Conservation (phyloP, 2,888 invertebrate genomes). For the Apamea sordens region DNA sequence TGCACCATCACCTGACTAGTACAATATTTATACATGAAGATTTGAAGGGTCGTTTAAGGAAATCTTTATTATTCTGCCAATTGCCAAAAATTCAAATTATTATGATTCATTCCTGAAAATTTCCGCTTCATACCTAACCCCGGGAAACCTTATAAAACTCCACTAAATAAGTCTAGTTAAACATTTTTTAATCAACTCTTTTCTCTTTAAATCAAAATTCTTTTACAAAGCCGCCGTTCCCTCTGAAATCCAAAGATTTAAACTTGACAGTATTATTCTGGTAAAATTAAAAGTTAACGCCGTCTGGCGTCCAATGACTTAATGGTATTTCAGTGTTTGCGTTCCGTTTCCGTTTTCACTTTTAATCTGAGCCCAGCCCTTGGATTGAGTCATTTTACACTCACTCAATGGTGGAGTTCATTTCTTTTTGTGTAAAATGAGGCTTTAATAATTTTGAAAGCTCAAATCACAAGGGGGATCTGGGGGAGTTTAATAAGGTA, state of each 20-base stretch:
- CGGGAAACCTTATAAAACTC: conserved; percentile 16
- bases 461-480: conserved; percentile 57
- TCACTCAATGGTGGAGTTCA: conserved; percentile 65
- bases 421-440: conserved; percentile 69
- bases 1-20: background rate
- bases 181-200: conserved; percentile 62
- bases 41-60: background rate
- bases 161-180: conserved; percentile 54
- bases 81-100: background rate
- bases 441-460: conserved; percentile 66
- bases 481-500: conserved; percentile 52
- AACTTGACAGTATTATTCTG: conserved; percentile 74
- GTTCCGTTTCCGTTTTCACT: conserved; percentile 81
- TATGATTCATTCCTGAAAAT: background rate
- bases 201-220: conserved; percentile 61
- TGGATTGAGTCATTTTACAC: conserved; percentile 71
- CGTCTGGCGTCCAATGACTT: conserved; percentile 79
- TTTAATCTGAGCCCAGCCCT: conserved; percentile 76
- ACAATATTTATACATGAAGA: background rate
- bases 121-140: background rate
- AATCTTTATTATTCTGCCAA: background rate
- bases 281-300: conserved; percentile 81
- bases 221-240: conserved; percentile 56
- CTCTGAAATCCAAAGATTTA: conserved; percentile 69
- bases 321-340: conserved; percentile 88